Percentiles rank a stretch among this genome's conserved stretches.
These are phyloP conservation scores for Cryptoleucopteryx plumbea DNA, from an alignment of 2,113 vertebrate species.

Conservation along the genomic window DNA sequence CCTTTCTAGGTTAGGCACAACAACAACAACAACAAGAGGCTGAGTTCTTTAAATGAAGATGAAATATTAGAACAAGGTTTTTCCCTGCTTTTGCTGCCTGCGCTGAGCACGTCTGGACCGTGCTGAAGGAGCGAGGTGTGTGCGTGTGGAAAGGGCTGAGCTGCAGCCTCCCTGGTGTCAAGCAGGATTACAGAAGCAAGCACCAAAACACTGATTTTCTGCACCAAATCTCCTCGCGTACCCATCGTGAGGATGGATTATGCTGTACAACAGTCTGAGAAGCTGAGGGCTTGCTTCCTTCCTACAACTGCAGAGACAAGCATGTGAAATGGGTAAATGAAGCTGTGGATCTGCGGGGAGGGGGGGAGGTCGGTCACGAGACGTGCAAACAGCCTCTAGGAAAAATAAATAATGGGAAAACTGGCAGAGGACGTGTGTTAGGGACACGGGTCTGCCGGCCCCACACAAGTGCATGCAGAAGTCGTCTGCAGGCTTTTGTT, in stretches of 20 bases:
- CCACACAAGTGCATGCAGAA: accelerated
- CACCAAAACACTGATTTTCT: not conserved
- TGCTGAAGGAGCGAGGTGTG: accelerated
- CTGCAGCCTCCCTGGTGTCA: not conserved
- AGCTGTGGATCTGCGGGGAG: not conserved
- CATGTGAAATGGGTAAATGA: accelerated
- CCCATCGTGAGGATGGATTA: not conserved
- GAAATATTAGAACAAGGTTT: not conserved
- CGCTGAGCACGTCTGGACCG: not conserved
- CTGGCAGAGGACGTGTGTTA: accelerated
- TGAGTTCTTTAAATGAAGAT: not conserved
- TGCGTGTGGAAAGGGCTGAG: not conserved
- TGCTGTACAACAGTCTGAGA: accelerated
- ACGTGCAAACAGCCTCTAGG: accelerated
- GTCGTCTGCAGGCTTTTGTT: not conserved
- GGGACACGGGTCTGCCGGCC: not conserved
- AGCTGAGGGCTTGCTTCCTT: not conserved
- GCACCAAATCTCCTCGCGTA: not conserved
- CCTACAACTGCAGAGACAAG: not conserved
- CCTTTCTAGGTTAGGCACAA: not conserved
- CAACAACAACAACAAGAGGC: not conserved
- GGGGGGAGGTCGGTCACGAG: accelerated
- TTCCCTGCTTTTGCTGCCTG: not conserved
- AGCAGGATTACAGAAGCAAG: not conserved
- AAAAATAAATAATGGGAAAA: accelerated